These are phyloP conservation scores for Plebejus melissa DNA, from an alignment of 2,888 invertebrate species.

Conservation along the genomic window DNA sequence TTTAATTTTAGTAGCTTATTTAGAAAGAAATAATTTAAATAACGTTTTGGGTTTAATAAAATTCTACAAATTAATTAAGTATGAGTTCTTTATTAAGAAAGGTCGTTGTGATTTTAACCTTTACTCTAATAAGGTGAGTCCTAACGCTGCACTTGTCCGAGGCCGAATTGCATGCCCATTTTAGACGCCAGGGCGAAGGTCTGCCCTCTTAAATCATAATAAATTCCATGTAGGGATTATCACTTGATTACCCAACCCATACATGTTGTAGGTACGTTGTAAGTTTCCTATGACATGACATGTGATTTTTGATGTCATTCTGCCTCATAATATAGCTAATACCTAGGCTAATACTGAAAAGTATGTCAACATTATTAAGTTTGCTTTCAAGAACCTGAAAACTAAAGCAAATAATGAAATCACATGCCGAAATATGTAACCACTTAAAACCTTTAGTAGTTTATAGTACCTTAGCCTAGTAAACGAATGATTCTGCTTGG, in stretches of 20 bases:
- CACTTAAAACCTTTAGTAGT: too few species aligned
- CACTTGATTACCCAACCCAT: background rate
- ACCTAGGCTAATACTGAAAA: too few species aligned
- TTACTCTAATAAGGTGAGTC: slow-evolving; percentile 43
- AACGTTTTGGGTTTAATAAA: background rate
- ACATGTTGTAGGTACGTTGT: background rate
- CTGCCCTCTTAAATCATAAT: slow-evolving; percentile 26
- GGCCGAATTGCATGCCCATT: slow-evolving; percentile 41
- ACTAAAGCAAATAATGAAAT: too few species aligned
- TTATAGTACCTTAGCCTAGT: too few species aligned
- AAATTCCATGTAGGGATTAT: background rate
- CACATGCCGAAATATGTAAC: too few species aligned
- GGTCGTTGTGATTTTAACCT: slow-evolving; percentile 36
- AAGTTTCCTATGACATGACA: background rate
- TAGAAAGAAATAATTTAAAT: background rate
- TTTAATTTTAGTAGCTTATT: background rate
- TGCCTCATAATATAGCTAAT: too few species aligned
- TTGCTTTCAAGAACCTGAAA: too few species aligned
- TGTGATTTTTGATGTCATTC: too few species aligned
- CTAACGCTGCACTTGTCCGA: slow-evolving; percentile 38
- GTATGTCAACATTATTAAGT: too few species aligned
- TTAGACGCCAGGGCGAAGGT: slow-evolving; percentile 42
- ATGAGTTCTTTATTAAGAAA: slow-evolving; percentile 18
- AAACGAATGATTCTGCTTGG: too few species aligned
- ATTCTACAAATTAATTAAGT: background rate